Conservation (phyloP, 2,797 vertebrate genomes). For the Enteromius argenteus region DNA sequence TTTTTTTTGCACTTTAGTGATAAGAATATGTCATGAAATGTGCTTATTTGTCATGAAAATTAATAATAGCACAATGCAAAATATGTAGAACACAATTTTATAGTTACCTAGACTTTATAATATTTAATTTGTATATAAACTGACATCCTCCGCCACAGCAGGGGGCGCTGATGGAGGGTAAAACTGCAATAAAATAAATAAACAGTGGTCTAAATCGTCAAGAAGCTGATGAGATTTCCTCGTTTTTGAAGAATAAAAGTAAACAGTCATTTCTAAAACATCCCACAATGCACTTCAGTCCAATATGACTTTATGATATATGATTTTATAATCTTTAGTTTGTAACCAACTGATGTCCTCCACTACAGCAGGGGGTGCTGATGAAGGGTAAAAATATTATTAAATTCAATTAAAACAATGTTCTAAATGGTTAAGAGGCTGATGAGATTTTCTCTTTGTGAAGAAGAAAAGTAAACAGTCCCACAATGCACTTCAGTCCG, state of each 20-base stretch:
- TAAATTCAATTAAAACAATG: background rate
- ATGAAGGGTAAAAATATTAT: no score
- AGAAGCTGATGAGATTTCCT: background rate
- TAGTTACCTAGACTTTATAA: background rate
- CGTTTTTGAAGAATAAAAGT: slow-evolving; percentile 10
- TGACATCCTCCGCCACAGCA: background rate
- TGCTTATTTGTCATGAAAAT: background rate
- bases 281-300: slow-evolving; percentile 45
- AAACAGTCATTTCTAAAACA: slow-evolving; percentile 32
- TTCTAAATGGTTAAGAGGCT: background rate
- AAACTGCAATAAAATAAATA: slow-evolving; percentile 1
- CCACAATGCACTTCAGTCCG: slow-evolving; percentile 40
- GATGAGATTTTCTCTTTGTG: background rate
- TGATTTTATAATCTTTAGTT: no score
- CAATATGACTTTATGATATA: background rate
- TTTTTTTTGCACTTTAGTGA: slow-evolving; percentile 22
- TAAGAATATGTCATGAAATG: background rate
- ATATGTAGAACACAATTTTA: background rate
- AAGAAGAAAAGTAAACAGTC: slow-evolving; percentile 21
- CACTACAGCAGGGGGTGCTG: no score
- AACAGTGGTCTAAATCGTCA: background rate
- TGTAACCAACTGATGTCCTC: no score
- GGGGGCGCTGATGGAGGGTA: background rate
- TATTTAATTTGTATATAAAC: background rate
- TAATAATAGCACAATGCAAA: background rate